Conservation (phyloP, 2,113 vertebrate genomes). For the Crotalus tigris region DNA sequence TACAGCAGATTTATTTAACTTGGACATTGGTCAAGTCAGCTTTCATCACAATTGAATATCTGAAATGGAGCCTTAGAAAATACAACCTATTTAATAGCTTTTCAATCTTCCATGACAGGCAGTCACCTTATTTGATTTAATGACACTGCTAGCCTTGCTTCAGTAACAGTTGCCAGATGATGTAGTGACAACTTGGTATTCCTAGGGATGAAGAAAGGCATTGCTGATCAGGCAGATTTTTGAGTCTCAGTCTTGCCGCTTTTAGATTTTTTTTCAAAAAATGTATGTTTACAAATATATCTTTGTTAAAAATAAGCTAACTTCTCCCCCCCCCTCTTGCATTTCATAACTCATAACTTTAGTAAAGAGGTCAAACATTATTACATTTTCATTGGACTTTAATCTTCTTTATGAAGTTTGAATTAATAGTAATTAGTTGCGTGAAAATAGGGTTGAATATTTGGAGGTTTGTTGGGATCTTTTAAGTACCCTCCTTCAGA, state of each 20-base stretch:
- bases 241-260: background rate
- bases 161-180: background rate
- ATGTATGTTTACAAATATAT: background rate
- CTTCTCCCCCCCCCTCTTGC: background rate
- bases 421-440: background rate
- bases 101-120: background rate
- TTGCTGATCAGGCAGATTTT: background rate
- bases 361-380: background rate
- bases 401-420: background rate
- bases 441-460: background rate
- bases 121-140: background rate
- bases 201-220: background rate
- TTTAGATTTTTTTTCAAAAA: background rate
- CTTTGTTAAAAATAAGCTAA: background rate
- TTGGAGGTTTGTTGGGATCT: background rate
- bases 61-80: background rate
- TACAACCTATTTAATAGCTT: background rate
- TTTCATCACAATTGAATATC: background rate
- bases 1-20: background rate
- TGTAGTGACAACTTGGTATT: background rate
- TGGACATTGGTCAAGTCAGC: background rate
- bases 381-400: background rate
- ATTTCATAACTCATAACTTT: background rate
- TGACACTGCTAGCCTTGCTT: background rate
- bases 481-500: background rate